These are phyloP conservation scores for Nomada ferruginata DNA, from an alignment of 2,888 invertebrate genomes.

Conservation along the genomic window DNA sequence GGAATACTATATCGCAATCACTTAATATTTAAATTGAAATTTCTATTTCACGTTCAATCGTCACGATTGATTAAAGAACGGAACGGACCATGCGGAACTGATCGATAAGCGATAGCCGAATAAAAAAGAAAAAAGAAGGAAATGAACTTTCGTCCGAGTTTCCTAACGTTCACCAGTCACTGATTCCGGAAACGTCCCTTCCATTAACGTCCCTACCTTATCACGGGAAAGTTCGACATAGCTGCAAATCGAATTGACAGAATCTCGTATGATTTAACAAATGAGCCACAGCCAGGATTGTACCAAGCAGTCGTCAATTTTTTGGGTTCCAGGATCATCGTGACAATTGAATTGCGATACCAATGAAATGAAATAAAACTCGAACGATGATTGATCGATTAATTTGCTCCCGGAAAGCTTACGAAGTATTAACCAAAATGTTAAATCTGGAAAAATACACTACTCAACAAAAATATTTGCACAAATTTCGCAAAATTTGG, in stretches of 20 bases:
- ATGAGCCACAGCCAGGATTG: constrained; percentile 31
- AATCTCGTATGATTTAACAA: constrained; percentile 36
- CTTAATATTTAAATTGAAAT: not conserved
- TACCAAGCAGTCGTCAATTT: constrained; percentile 25
- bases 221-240: constrained; percentile 11
- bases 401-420: not conserved
- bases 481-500: not conserved
- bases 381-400: constrained; percentile 39
- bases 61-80: not conserved
- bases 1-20: not conserved
- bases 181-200: constrained; percentile 28
- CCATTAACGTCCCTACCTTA: constrained; percentile 32
- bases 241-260: constrained; percentile 34
- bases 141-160: constrained; percentile 19
- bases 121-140: not conserved
- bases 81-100: not conserved
- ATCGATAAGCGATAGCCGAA: constrained; percentile 9
- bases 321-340: constrained; percentile 21
- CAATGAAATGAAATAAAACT: not conserved
- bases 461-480: not conserved
- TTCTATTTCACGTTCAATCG: not conserved
- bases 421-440: constrained; percentile 20
- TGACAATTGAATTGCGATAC: constrained; percentile 32
- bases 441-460: too few species aligned
- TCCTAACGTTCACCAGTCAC: constrained; percentile 11